phyloP scores from a whole-genome alignment of 2,888 invertebrate species.

The Aproaerema taeniolella region DNA sequence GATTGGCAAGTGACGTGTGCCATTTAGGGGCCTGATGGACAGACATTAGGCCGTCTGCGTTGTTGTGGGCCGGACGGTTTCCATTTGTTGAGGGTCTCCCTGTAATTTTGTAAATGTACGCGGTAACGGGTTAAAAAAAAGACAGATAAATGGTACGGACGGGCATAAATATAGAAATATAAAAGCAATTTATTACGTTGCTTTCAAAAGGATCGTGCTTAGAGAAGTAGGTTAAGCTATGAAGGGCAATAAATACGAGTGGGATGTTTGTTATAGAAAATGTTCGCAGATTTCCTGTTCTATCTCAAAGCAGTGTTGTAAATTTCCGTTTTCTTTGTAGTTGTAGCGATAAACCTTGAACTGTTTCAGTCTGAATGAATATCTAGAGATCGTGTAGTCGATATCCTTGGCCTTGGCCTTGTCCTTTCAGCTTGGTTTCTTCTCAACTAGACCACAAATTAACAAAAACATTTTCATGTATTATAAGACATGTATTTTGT shows the following conservation, averaged over 20 bases:
- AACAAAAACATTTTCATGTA: no score
- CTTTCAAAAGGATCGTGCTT: no score
- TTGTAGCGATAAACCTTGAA: constrained; percentile 47
- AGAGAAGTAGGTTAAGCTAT: neutral
- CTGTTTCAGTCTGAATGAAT: constrained; percentile 41
- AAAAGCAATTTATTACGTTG: neutral
- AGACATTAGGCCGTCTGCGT: constrained; percentile 71
- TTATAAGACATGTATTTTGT: no score
- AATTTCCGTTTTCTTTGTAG: constrained; percentile 9
- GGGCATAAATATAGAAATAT: neutral
- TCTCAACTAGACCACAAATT: neutral
- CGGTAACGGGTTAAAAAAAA: constrained; percentile 45
- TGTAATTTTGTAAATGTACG: constrained; percentile 67
- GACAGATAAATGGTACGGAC: constrained; percentile 21
- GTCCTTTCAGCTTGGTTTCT: constrained; percentile 30
- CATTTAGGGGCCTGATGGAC: constrained; percentile 72
- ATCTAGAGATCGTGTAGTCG: constrained; percentile 37
- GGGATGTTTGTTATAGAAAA: no score
- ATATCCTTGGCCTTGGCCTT: constrained; percentile 41
- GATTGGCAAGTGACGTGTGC: constrained; percentile 70
- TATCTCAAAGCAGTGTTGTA: constrained; percentile 4
- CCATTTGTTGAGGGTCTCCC: constrained; percentile 63
- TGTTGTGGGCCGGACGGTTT: constrained; percentile 52
- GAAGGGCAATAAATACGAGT: no score
- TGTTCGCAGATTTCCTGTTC: constrained; percentile 5